These are phyloP conservation scores for Coryphaenoides rupestris DNA, from an alignment of 2,113 vertebrate genomes.

Conservation along the genomic window DNA sequence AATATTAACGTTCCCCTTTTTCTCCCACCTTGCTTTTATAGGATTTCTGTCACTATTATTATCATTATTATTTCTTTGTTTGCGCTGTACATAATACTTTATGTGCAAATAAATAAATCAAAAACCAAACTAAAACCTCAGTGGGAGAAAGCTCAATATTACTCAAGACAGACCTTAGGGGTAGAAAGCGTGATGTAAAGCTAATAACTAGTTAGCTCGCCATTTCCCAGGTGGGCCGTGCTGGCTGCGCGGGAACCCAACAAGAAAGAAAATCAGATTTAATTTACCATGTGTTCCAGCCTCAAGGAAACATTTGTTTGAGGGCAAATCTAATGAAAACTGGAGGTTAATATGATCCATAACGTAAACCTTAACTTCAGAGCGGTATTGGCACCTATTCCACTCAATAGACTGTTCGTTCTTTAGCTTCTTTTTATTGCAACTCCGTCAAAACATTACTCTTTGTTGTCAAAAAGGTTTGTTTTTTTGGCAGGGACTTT, in stretches of 20 bases:
- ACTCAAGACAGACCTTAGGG: slow-evolving; percentile 3
- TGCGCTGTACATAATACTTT: not conserved
- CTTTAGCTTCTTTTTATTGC: slow-evolving; percentile 1
- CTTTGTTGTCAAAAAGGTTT: too few relatives aligned
- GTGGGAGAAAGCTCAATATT: slow-evolving; percentile 25
- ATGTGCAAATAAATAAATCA: slow-evolving; percentile 12
- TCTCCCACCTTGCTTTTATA: slow-evolving; percentile 5
- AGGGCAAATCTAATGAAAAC: not conserved
- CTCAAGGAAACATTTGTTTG: not conserved
- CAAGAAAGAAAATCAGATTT: slow-evolving; percentile 4
- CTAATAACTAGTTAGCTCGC: slow-evolving; percentile 1
- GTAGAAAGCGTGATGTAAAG: slow-evolving; percentile 26
- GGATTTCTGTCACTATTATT: slow-evolving; percentile 4
- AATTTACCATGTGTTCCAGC: slow-evolving; percentile 7
- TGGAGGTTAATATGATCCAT: not conserved
- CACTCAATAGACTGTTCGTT: not conserved
- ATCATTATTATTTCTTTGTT: slow-evolving; percentile 6
- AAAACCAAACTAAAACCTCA: slow-evolving; percentile 14
- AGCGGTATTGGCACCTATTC: not conserved
- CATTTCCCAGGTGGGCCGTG: not conserved
- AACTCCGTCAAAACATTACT: not conserved
- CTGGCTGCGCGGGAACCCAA: not conserved
- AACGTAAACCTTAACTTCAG: not conserved
- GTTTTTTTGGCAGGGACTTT: too few relatives aligned
- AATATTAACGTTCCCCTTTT: not conserved